Percentiles rank a stretch among this genome's conserved stretches.
phyloP scores from a whole-genome alignment of 2,797 vertebrate genomes.

The Calcarius lapponicus region DNA sequence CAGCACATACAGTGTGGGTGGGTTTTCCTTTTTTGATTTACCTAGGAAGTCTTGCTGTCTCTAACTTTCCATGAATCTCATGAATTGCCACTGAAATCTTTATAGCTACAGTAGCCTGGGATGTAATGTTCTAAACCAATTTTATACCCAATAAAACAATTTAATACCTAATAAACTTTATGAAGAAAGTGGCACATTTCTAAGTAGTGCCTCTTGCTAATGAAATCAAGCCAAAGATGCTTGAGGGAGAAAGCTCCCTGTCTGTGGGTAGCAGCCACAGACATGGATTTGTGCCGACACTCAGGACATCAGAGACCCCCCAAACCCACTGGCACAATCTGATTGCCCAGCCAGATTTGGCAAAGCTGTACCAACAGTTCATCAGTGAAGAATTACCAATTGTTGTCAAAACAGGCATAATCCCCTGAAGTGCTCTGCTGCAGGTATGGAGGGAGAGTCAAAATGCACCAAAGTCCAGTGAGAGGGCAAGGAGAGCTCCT shows the following conservation, averaged over 20 bases:
- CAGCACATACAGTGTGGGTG: slow-evolving; percentile 15
- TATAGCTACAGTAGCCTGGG: slow-evolving; percentile 26
- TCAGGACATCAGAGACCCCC: neutral
- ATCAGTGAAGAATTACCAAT: neutral
- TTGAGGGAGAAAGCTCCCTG: neutral
- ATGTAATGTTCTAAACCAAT: slow-evolving; percentile 10
- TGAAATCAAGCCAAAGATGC: neutral
- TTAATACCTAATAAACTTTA: slow-evolving; percentile 46
- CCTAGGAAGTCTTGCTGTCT: slow-evolving; percentile 11
- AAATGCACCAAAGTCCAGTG: neutral
- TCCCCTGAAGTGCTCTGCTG: neutral
- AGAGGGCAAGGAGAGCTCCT: neutral
- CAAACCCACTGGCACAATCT: neutral
- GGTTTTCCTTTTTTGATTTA: slow-evolving; percentile 11
- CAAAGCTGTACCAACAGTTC: neutral
- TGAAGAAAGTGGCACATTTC: neutral
- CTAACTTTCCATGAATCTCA: slow-evolving; percentile 36
- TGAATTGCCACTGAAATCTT: slow-evolving; percentile 39
- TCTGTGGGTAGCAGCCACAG: neutral
- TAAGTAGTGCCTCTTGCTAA: neutral
- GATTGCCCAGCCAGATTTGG: neutral
- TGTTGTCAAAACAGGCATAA: neutral
- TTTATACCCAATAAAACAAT: slow-evolving; percentile 31
- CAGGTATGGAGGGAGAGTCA: neutral
- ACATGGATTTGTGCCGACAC: neutral